These are phyloP conservation scores for Sipunculus nudus DNA, from an alignment of 2,888 invertebrate species.

Conservation along the genomic window DNA sequence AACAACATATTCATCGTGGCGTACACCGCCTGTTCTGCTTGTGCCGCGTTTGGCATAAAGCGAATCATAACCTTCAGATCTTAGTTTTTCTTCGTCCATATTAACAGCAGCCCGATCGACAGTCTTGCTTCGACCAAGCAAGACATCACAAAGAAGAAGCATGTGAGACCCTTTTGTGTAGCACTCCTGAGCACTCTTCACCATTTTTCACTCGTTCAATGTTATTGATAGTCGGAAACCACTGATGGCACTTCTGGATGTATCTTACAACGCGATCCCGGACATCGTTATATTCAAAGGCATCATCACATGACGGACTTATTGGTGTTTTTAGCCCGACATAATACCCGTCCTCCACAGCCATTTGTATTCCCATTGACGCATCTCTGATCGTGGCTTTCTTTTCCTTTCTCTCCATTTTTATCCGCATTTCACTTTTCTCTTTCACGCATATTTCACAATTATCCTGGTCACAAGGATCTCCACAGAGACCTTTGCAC, in stretches of 20 bases:
- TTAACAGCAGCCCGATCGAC: background rate
- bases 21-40: constrained; percentile 11
- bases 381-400: too few relatives aligned
- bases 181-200: constrained; percentile 26
- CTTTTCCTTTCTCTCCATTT: too few relatives aligned
- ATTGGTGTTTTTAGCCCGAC: too few relatives aligned
- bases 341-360: background rate
- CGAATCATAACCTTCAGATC: constrained; percentile 18
- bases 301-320: too few relatives aligned
- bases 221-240: constrained; percentile 20
- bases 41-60: constrained; percentile 22
- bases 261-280: constrained; percentile 20
- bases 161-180: constrained; percentile 33
- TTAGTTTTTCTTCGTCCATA: constrained; percentile 12
- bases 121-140: constrained; percentile 19
- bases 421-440: too few relatives aligned
- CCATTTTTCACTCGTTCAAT: constrained; percentile 27
- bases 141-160: constrained; percentile 33
- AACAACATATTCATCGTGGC: constrained; percentile 28
- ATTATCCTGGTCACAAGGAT: constrained; percentile 9
- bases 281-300: constrained; percentile 22
- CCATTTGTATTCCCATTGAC: constrained; percentile 4
- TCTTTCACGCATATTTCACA: constrained; percentile 16
- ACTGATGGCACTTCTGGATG: constrained; percentile 25
- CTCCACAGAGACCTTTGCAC: constrained; percentile 16